These are phyloP conservation scores for Eupristina koningsbergeri DNA, from an alignment of 1,140 invertebrate species.

Conservation along the genomic window DNA sequence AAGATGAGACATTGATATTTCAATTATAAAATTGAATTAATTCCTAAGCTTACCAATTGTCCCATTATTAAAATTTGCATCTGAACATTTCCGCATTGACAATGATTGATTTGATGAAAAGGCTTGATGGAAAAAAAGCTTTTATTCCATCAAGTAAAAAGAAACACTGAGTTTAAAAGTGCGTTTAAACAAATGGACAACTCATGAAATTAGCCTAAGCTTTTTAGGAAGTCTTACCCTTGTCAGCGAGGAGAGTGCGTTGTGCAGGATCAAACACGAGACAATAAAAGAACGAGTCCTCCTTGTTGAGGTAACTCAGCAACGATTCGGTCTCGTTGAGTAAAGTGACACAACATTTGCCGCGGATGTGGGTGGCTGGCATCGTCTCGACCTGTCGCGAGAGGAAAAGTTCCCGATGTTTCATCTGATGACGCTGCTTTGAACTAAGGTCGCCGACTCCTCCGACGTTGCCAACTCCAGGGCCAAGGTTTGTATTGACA, in stretches of 20 bases:
- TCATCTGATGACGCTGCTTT: conserved; percentile 94
- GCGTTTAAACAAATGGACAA: neutral
- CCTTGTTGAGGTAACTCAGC: conserved; percentile 95
- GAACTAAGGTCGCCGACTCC: conserved; percentile 73
- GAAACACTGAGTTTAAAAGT: no score
- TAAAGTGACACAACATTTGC: conserved; percentile 98
- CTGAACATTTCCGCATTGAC: no score
- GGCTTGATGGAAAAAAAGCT: no score
- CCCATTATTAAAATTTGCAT: no score
- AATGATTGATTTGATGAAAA: no score
- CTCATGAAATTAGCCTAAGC: neutral
- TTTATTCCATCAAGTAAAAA: no score
- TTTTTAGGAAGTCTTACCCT: no score
- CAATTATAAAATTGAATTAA: no score
- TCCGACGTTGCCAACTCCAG: conserved; percentile 74
- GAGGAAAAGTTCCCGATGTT: conserved; percentile 97
- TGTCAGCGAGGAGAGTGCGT: conserved; percentile 98
- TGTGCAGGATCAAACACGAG: conserved; percentile 99
- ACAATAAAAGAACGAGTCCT: conserved; percentile 99
- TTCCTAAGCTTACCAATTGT: no score
- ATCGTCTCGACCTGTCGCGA: conserved; percentile 98
- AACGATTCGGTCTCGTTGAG: conserved; percentile 98
- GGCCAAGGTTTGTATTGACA: conserved; percentile 75
- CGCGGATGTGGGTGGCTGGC: conserved; percentile 97
- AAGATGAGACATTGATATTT: no score